These are phyloP conservation scores for Lordiphosa collinella DNA, from an alignment of 1,140 invertebrate genomes.

Conservation along the genomic window DNA sequence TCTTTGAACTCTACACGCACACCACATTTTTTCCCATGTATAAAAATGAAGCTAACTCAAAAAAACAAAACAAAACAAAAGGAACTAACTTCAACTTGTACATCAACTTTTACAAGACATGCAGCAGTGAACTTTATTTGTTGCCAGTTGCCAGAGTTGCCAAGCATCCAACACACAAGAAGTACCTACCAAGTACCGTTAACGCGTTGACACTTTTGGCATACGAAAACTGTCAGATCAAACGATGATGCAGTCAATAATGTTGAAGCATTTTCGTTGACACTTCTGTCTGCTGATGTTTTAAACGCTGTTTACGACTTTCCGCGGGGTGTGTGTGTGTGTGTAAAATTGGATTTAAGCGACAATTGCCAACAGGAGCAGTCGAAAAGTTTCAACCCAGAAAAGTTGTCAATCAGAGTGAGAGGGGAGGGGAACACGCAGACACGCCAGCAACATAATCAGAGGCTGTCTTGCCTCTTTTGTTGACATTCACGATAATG, in stretches of 20 bases:
- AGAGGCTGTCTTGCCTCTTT: slow-evolving; percentile 27
- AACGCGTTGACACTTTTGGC: slow-evolving; percentile 52
- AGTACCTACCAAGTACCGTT: slow-evolving; percentile 22
- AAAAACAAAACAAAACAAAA: background rate
- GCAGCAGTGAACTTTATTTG: slow-evolving; percentile 20
- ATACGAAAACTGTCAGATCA: slow-evolving; percentile 61
- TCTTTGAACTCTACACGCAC: no score
- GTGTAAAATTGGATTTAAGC: slow-evolving; percentile 74
- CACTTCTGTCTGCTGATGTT: slow-evolving; percentile 21
- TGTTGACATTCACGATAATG: slow-evolving; percentile 72
- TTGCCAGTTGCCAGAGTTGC: slow-evolving; percentile 23
- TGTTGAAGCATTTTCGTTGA: slow-evolving; percentile 37
- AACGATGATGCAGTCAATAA: slow-evolving; percentile 70
- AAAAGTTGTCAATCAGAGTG: slow-evolving; percentile 60
- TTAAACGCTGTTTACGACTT: slow-evolving; percentile 50
- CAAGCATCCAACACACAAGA: background rate
- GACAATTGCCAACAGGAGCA: slow-evolving; percentile 61
- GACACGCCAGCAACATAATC: slow-evolving; percentile 41
- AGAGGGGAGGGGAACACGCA: background rate
- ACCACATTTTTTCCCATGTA: no score
- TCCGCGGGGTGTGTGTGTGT: slow-evolving; percentile 11
- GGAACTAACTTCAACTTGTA: background rate
- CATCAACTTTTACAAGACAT: slow-evolving; percentile 33
- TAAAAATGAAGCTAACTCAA: no score
- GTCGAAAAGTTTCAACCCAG: slow-evolving; percentile 33